phyloP scores from a whole-genome alignment of 2,113 vertebrate species.

The Phylloscopus trochilus region DNA sequence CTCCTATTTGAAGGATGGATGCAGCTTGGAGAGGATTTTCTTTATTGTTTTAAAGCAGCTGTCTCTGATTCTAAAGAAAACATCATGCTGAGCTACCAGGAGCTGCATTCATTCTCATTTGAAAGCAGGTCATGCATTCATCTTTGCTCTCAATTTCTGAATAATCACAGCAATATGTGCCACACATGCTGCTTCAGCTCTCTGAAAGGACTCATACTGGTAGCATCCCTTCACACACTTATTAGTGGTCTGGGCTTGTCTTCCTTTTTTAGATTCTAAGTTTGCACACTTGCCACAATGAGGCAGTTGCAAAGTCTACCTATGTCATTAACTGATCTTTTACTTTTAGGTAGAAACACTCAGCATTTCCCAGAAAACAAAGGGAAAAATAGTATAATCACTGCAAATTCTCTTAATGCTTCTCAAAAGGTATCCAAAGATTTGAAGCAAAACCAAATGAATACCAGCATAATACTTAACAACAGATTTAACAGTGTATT shows the following conservation, averaged over 20 bases:
- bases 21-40: not conserved
- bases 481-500: not conserved
- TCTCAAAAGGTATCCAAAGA: not conserved
- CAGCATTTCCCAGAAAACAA: not conserved
- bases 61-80: slow-evolving; percentile 5
- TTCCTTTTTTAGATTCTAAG: not conserved
- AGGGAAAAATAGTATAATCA: not conserved
- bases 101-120: slow-evolving; percentile 31
- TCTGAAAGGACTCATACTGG: not conserved
- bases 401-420: not conserved
- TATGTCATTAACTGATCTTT: not conserved
- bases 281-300: not conserved
- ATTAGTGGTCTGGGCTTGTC: not conserved
- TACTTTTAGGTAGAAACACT: not conserved
- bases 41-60: slow-evolving; percentile 35
- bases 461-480: not conserved
- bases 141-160: slow-evolving; percentile 15
- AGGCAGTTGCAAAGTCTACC: not conserved
- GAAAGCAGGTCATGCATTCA: slow-evolving; percentile 34
- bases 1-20: not conserved
- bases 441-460: not conserved
- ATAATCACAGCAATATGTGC: not conserved
- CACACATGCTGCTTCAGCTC: not conserved
- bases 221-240: not conserved
- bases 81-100: not conserved